phyloP scores from a whole-genome alignment of 1,140 invertebrate species.

The Conopomorpha cramerella region DNA sequence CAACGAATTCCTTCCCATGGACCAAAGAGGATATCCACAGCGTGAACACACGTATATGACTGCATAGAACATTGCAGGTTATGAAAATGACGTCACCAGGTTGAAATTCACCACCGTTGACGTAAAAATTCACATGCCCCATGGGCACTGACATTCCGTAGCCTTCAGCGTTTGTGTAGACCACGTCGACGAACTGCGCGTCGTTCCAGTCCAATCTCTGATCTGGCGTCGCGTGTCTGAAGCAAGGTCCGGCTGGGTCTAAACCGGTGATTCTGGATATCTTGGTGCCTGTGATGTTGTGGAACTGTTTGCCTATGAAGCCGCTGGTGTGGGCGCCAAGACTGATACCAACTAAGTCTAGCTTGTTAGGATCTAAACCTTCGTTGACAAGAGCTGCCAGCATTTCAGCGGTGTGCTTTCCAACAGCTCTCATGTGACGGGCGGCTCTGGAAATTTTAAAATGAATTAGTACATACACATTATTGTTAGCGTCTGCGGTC shows the following conservation, averaged over 20 bases:
- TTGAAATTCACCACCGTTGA: constrained; percentile 73
- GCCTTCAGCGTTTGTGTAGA: constrained; percentile 70
- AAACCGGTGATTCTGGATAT: constrained; percentile 37
- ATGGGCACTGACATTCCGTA: constrained; percentile 66
- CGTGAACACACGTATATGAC: constrained; percentile 22
- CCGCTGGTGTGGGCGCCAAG: constrained; percentile 33
- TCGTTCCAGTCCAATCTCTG: constrained; percentile 30
- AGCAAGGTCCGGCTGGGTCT: constrained; percentile 41
- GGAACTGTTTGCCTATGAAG: constrained; percentile 34
- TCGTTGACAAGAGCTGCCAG: constrained; percentile 15
- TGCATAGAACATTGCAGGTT: constrained; percentile 24
- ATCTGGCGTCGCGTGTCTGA: constrained; percentile 26
- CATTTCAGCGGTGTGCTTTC: constrained; percentile 27
- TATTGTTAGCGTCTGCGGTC: no score
- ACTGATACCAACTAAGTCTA: constrained; percentile 32
- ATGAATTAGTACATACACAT: not conserved
- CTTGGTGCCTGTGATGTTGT: constrained; percentile 23
- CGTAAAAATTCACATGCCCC: constrained; percentile 58
- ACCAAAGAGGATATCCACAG: constrained; percentile 23
- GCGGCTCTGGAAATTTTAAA: constrained; percentile 17
- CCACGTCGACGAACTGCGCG: constrained; percentile 57
- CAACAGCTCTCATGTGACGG: constrained; percentile 23
- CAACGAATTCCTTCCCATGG: constrained; percentile 26
- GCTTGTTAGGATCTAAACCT: constrained; percentile 27
- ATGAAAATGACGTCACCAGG: constrained; percentile 53